Percentiles rank a stretch among this genome's conserved stretches.
These are phyloP conservation scores for Electrophaes corylata DNA, from an alignment of 2,888 invertebrate genomes.

Conservation along the genomic window DNA sequence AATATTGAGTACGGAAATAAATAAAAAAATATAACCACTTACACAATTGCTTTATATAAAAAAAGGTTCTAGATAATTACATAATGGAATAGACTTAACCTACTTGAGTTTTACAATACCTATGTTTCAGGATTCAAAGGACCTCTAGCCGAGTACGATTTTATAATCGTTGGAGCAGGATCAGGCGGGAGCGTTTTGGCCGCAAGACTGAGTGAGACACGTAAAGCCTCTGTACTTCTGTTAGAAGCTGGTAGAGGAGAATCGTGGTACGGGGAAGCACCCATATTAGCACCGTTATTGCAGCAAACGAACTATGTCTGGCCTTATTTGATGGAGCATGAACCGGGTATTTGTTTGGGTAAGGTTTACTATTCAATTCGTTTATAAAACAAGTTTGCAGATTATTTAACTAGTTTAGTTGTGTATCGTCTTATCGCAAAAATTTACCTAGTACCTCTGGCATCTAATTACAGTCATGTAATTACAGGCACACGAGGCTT, in stretches of 20 bases:
- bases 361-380: conserved; percentile 4
- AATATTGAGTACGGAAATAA: too few relatives aligned
- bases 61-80: too few relatives aligned
- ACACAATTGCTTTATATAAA: too few relatives aligned
- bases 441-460: too few relatives aligned
- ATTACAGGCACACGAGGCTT: too few relatives aligned
- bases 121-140: conserved; percentile 63
- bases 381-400: too few relatives aligned
- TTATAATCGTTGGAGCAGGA: conserved; percentile 82
- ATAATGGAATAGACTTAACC: too few relatives aligned
- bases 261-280: conserved; percentile 69
- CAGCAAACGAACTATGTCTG: conserved; percentile 75
- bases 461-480: too few relatives aligned
- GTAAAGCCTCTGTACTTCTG: conserved; percentile 72
- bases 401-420: too few relatives aligned
- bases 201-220: conserved; percentile 74
- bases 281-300: conserved; percentile 70
- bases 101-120: too few relatives aligned
- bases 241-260: conserved; percentile 80
- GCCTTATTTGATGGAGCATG: conserved; percentile 83
- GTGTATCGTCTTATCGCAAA: too few relatives aligned
- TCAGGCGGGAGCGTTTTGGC: conserved; percentile 83
- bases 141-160: conserved; percentile 71
- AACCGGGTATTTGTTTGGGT: conserved; percentile 80
- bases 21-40: too few relatives aligned